phyloP scores from a whole-genome alignment of 1,140 invertebrate species.

The Atta texana region DNA sequence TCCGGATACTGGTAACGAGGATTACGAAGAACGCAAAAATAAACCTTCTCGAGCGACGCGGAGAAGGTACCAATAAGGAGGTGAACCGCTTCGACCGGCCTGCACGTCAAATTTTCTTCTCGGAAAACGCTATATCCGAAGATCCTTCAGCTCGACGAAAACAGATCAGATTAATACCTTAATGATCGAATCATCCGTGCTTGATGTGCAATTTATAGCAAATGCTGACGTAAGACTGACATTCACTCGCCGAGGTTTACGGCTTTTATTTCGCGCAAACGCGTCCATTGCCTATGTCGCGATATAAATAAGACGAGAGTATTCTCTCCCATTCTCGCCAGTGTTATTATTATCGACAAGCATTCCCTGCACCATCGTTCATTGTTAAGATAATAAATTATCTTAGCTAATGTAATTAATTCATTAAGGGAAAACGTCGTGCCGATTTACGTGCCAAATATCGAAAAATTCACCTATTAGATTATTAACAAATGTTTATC shows the following conservation, averaged over 20 bases:
- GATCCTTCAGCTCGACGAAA: constrained; percentile 13
- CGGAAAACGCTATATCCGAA: neutral
- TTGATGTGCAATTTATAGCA: constrained; percentile 33
- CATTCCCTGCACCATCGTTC: constrained; percentile 18
- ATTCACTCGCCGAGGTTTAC: constrained; percentile 34
- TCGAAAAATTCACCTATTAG: neutral
- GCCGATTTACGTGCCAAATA: constrained; percentile 3
- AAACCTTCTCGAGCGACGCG: constrained; percentile 39
- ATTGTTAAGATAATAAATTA: constrained; percentile 47
- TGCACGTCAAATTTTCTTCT: constrained; percentile 16
- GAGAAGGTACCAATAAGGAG: constrained; percentile 34
- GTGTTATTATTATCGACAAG: constrained; percentile 49
- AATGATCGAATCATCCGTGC: neutral
- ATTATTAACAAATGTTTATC: neutral
- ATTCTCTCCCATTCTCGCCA: constrained; percentile 43
- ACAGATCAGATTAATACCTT: constrained; percentile 27
- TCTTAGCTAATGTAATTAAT: neutral
- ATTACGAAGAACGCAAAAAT: constrained; percentile 58
- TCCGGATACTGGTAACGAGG: constrained; percentile 48
- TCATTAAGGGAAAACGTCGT: constrained; percentile 5
- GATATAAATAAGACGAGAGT: constrained; percentile 51
- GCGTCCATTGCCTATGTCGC: constrained; percentile 52
- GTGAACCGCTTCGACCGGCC: neutral
- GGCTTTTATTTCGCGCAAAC: constrained; percentile 56
- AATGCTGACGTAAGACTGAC: constrained; percentile 45